Evolutionary conservation across 64 coral and sea anemone genomes (phyloP), one percentile per base, ranked within the genome.

Genomic region (Acropora yongei): DNA sequence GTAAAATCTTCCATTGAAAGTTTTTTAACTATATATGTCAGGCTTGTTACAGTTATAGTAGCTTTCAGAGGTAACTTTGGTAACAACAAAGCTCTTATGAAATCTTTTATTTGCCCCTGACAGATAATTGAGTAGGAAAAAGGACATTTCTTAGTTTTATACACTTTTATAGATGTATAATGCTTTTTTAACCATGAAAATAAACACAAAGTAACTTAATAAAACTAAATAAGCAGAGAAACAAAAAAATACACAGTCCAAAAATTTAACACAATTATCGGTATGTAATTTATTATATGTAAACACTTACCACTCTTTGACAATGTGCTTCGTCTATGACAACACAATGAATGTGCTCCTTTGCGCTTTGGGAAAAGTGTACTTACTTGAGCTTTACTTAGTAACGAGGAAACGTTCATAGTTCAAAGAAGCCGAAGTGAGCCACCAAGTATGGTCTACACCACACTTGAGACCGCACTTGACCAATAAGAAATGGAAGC

Each of bases 311-410:
- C 68, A 88, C 71, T 88, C 17, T 71, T 88, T 46, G 68, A 88
- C 47, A 88, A 53, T 75, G 85, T 9, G 85, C 85, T 88, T 88
- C 69, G 50, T 76, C 85, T 74, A 88, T 76, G 20, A 71, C 85
- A 18, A 88, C 47, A 66, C 69, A 88, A 44, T 88, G 85, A 9
- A 76, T 75, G 12, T 20, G 12, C 43, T 88, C 66, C 67, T 88
- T 30, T 12, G 55, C 85, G 12, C 67, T 13, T 44, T 39, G 44
- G 30, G 30, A 0, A 30, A 30, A 30, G 30, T 30, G 30, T 30
- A 30, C 30, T 74, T 55, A 55, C 51, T 55, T 55, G 51, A 55
- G 9, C 51, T 55, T 55, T 55, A 55, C 51, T 55, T 55, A 55
- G 51, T 55, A 9, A 55, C 51, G 4, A 55, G 9, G 51, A 55